phyloP scores from a whole-genome alignment of 2,797 vertebrate genomes.

The Syndactyla subalaris region DNA sequence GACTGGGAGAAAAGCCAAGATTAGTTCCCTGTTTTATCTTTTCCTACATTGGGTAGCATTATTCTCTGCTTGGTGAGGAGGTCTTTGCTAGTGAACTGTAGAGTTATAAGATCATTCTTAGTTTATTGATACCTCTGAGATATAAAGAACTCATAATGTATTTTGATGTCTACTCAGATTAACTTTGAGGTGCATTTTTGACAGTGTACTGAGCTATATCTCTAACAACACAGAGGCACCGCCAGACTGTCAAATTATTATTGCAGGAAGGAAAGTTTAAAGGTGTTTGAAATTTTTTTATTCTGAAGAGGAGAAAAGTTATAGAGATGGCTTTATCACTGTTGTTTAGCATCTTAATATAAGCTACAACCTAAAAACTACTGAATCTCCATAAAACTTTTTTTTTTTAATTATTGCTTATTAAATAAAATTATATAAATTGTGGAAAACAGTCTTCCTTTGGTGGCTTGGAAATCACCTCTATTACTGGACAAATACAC shows the following conservation, averaged over 20 bases:
- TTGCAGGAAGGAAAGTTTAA: background rate
- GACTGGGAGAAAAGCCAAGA: background rate
- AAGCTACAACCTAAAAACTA: background rate
- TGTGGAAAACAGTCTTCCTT: background rate
- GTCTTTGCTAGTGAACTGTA: background rate
- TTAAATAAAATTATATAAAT: background rate
- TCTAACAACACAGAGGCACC: background rate
- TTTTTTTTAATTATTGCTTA: background rate
- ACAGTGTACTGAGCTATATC: background rate
- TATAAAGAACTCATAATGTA: background rate
- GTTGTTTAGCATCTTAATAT: background rate
- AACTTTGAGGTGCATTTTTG: background rate
- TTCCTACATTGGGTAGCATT: background rate
- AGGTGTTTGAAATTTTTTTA: background rate
- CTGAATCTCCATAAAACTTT: background rate
- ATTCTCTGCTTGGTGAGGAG: background rate
- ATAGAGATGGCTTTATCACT: background rate
- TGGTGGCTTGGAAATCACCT: background rate
- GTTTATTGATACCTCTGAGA: background rate
- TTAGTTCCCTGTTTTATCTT: background rate
- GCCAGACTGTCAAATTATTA: background rate
- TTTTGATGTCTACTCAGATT: background rate
- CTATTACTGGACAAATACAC: background rate
- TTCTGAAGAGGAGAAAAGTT: background rate
- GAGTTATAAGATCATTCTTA: background rate